A percentile compares a stretch with the other conserved stretches of the same genome.
These are phyloP conservation scores for Drosophila algonquin DNA, from an alignment of 2,888 invertebrate species.

Conservation along the genomic window DNA sequence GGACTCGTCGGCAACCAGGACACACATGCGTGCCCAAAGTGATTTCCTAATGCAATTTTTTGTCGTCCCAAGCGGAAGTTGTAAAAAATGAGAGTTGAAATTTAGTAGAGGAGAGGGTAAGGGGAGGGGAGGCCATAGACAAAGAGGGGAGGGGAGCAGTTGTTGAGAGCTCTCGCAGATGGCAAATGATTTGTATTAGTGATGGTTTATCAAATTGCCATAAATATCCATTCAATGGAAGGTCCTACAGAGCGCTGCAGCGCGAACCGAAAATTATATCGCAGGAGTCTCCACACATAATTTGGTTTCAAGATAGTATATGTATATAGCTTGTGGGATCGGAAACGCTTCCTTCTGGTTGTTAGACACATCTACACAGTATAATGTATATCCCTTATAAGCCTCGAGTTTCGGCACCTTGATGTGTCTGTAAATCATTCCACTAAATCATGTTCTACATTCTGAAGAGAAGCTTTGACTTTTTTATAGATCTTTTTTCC, in stretches of 20 bases:
- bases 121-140: not conserved
- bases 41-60: conserved; percentile 48
- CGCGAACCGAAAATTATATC: not conserved
- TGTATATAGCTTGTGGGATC: no score
- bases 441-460: no score
- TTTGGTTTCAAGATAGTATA: no score
- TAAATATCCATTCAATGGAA: conserved; percentile 14
- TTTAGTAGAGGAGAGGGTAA: not conserved
- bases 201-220: conserved; percentile 25
- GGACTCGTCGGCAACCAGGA: conserved; percentile 10
- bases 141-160: not conserved
- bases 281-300: no score
- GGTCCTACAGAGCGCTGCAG: not conserved
- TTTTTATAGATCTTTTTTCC: not conserved
- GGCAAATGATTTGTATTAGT: conserved; percentile 30
- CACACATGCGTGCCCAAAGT: conserved; percentile 70
- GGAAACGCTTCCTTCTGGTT: no score
- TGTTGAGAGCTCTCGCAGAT: conserved; percentile 25
- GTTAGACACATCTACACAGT: no score
- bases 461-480: no score
- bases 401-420: no score
- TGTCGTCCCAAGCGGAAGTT: conserved; percentile 41
- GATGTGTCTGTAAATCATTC: no score
- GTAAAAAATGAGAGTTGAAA: conserved; percentile 32
- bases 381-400: no score